Conservation (phyloP, 1,140 invertebrate species). For the Brachionus calyciflorus region DNA sequence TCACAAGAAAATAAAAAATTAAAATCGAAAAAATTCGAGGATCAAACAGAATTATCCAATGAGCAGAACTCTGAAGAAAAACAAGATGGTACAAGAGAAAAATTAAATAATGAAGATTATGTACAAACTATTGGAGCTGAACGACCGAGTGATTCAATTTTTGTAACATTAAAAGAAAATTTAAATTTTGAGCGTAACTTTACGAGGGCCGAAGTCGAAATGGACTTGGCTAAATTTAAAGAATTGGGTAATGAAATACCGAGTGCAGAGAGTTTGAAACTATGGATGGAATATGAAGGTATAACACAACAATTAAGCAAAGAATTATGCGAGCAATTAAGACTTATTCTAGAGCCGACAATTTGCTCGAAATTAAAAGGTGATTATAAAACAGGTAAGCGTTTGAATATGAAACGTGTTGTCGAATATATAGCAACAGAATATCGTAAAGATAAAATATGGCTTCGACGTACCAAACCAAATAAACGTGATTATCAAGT, state of each 20-base stretch:
- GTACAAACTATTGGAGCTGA: not conserved
- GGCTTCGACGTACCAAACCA: slow-evolving; percentile 89
- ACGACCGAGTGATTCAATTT: not conserved
- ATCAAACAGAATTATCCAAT: not conserved
- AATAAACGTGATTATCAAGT: slow-evolving; percentile 95
- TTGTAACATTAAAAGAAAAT: not conserved
- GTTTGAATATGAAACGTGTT: slow-evolving; percentile 94
- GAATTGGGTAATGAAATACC: not conserved
- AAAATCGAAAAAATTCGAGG: not conserved
- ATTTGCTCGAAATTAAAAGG: slow-evolving; percentile 78
- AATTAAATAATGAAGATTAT: not conserved
- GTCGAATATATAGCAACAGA: slow-evolving; percentile 98
- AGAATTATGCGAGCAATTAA: slow-evolving; percentile 85
- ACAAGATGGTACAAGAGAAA: not conserved
- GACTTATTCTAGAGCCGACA: slow-evolving; percentile 89
- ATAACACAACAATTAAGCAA: slow-evolving; percentile 25
- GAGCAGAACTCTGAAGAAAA: not conserved
- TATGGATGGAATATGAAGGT: slow-evolving; percentile 26
- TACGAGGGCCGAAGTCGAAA: not conserved
- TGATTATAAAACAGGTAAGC: slow-evolving; percentile 90
- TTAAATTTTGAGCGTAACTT: not conserved
- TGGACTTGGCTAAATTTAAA: slow-evolving; percentile 39
- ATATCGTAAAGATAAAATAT: slow-evolving; percentile 98
- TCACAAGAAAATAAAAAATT: not conserved
- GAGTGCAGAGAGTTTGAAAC: not conserved